Evolutionary conservation across 2,113 vertebrate species (phyloP), one percentile per base, ranked within the genome.

Genomic region (Lonchura striata): DNA sequence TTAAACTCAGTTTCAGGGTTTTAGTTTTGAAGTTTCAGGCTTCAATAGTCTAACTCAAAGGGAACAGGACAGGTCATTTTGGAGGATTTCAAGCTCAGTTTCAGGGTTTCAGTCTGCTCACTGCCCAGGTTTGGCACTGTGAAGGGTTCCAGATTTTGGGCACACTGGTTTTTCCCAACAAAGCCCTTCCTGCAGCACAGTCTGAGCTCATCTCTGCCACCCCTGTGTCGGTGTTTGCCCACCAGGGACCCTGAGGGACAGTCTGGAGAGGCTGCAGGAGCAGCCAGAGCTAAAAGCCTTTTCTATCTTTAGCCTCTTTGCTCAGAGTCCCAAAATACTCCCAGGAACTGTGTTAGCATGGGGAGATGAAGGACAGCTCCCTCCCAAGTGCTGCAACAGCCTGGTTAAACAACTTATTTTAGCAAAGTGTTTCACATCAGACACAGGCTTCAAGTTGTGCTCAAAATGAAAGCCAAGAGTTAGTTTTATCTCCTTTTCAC

Each of bases 291-390:
- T 84, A 33, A 89, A 88, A 91, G 57, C 41, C 68, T 86, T n/a
- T 75, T 72, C 91, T 96, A 96, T 95, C 84, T 96, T 94, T 95
- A 95, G 85, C 56, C 37, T 82, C 88, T 82, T 87, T 52, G 65
- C 81, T 85, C 74, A 95, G 91, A 93, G 46, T 80, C 90, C 86
- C 63, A 93, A 90, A 95, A 94, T 94, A 96, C 77, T 66, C 83
- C 37, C 66, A 16, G 57, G 7, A 63, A 77, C 41, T 79, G 82
- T 59, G 78, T 56, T 82, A 54, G 66, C 54, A 23, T 42, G 41
- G 49, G 50, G 88, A 89, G 66, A 63, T 33, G 65, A 65, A 84
- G 82, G 82, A 84, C 90, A 78, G 49, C 82, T 94, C 71, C 68
- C 60, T 70, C 30, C 33, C 83, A 42, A 87, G 84, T 10, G 66